Evolutionary conservation across 2,797 vertebrate species (phyloP).

Genomic region (Protonibea diacanthus): DNA sequence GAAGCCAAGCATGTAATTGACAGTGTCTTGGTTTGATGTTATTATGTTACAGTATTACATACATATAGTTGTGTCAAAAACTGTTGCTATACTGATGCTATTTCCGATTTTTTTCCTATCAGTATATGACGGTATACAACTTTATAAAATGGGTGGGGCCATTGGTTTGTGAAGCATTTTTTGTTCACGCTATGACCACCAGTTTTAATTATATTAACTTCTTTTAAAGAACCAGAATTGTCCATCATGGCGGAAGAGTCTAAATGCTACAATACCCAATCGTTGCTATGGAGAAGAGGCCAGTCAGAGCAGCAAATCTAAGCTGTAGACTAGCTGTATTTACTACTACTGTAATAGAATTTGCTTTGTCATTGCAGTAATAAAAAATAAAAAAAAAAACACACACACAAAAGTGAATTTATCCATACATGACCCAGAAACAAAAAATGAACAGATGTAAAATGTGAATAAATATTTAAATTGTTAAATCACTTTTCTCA

Average conservation of each 20-base stretch:
- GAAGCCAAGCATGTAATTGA: constrained; percentile 44
- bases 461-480: neutral
- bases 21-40: constrained; percentile 34
- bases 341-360: no score
- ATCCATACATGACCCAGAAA: neutral
- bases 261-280: neutral
- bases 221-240: neutral
- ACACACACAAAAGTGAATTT: neutral
- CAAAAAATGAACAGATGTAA: neutral
- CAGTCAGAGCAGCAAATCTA: neutral
- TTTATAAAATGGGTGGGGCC: neutral
- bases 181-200: no score
- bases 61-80: neutral
- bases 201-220: neutral
- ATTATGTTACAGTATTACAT: constrained; percentile 31
- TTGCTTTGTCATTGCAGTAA: neutral
- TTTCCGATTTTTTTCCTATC: no score
- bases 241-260: neutral
- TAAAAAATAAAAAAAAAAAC: neutral
- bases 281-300: neutral
- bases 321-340: neutral
- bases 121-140: neutral
- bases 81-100: no score
- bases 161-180: neutral
- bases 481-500: neutral